phyloP scores from a whole-genome alignment of 1,140 invertebrate genomes.

The Zaprionus capensis region DNA sequence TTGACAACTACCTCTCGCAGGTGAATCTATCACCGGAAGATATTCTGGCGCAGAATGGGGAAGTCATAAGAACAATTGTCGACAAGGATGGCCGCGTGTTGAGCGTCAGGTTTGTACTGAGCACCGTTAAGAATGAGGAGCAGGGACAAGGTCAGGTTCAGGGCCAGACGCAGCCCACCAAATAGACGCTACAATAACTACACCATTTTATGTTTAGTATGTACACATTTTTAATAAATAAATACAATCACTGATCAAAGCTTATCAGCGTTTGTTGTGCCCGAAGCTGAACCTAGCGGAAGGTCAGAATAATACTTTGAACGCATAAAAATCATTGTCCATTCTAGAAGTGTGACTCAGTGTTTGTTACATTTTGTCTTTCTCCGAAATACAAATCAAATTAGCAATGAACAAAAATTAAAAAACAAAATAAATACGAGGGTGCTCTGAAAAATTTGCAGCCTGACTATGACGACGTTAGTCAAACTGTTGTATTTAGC shows the following conservation, averaged over 20 bases:
- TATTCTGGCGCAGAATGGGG: conserved; percentile 56
- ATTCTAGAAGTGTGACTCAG: not conserved
- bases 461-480: no score
- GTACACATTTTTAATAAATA: not conserved
- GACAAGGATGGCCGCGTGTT: conserved; percentile 68
- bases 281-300: not conserved
- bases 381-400: no score
- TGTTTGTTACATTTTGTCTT: no score
- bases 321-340: not conserved
- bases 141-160: not conserved
- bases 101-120: conserved; percentile 64
- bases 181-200: conserved; percentile 19
- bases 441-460: no score
- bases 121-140: conserved; percentile 44
- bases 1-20: conserved; percentile 57
- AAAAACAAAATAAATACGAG: no score
- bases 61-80: conserved; percentile 65
- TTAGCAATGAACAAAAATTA: no score
- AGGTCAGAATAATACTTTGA: not conserved
- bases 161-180: conserved; percentile 32
- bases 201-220: not conserved
- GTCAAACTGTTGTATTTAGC: no score
- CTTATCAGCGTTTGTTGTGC: conserved; percentile 51
- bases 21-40: conserved; percentile 53
- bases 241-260: conserved; percentile 11